phyloP scores from a whole-genome alignment of 2,797 vertebrate genomes.

The Sebastes hopkinsi region DNA sequence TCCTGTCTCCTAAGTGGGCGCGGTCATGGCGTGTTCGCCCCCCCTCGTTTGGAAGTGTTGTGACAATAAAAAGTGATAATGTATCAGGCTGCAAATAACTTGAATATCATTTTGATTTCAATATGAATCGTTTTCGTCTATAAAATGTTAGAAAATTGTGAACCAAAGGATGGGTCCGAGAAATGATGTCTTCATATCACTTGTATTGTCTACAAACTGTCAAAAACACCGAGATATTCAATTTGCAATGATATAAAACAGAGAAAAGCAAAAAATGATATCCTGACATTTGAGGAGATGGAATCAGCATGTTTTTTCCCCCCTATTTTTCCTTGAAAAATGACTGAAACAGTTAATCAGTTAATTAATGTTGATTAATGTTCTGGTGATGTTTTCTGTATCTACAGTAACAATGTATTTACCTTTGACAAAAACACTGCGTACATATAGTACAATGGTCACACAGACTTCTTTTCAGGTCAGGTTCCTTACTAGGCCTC shows the following conservation, averaged over 20 bases:
- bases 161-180: neutral
- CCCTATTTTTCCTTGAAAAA: neutral
- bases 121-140: neutral
- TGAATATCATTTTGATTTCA: neutral
- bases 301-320: neutral
- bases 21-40: too few relatives aligned
- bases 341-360: neutral
- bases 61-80: neutral
- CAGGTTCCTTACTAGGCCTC: neutral
- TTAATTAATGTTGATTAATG: neutral
- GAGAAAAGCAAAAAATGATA: neutral
- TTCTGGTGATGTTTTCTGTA: neutral
- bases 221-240: neutral
- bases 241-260: neutral
- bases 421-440: neutral
- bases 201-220: neutral
- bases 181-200: neutral
- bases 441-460: neutral
- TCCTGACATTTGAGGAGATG: neutral
- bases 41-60: too few relatives aligned
- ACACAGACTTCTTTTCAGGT: neutral
- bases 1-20: too few relatives aligned
- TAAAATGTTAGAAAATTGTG: neutral
- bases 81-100: neutral
- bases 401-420: neutral